Percentiles rank a stretch among this genome's conserved stretches.
These are phyloP conservation scores for Cariama cristata DNA, from an alignment of 2,113 vertebrate species.

Conservation along the genomic window DNA sequence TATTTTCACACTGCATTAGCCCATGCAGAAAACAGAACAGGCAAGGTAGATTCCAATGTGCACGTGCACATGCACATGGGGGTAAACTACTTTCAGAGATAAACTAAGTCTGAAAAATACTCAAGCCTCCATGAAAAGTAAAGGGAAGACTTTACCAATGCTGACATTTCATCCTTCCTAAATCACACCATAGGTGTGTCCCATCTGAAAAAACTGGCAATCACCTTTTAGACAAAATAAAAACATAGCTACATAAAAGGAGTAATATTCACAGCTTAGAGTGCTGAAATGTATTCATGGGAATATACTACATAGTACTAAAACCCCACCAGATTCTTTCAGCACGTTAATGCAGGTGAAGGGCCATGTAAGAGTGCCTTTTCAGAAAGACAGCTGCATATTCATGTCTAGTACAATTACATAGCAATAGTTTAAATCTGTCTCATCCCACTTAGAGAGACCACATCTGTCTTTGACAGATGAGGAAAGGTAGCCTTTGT, in stretches of 20 bases:
- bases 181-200: not conserved
- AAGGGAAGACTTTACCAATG: not conserved
- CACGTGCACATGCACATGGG: not conserved
- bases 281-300: not conserved
- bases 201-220: not conserved
- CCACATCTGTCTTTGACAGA: fast-evolving
- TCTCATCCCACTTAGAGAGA: not conserved
- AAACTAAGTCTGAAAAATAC: not conserved
- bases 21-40: not conserved
- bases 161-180: not conserved
- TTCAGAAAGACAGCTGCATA: not conserved
- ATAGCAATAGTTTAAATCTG: not conserved
- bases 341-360: not conserved
- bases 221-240: not conserved
- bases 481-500: not conserved
- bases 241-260: not conserved
- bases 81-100: not conserved
- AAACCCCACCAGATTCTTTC: not conserved
- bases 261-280: not conserved
- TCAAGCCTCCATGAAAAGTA: not conserved
- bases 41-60: not conserved
- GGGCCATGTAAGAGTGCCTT: not conserved
- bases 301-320: not conserved
- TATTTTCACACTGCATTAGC: not conserved
- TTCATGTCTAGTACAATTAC: not conserved